phyloP scores from a whole-genome alignment of 2,888 invertebrate species.

The Agrilus mali region DNA sequence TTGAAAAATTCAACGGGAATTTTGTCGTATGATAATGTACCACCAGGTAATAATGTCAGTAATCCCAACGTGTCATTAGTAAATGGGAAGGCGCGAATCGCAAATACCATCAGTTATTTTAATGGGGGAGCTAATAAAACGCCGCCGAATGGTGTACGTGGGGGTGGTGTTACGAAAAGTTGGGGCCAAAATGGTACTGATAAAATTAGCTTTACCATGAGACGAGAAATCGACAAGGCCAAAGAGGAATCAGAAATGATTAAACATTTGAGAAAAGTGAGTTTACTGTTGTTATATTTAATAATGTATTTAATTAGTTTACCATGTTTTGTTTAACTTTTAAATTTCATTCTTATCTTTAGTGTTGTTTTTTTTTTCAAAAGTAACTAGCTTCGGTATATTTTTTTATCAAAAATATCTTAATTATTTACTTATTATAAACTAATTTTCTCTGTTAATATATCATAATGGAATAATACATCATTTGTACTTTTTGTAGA shows the following conservation, averaged over 20 bases:
- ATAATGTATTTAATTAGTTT: neutral
- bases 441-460: slow-evolving; percentile 2
- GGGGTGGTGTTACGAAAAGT: slow-evolving; percentile 43
- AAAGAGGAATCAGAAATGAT: slow-evolving; percentile 79
- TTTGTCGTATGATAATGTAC: slow-evolving; percentile 44
- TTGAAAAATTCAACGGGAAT: slow-evolving; percentile 47
- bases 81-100: slow-evolving; percentile 32
- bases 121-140: slow-evolving; percentile 41
- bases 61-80: slow-evolving; percentile 30
- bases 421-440: neutral
- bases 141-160: slow-evolving; percentile 24
- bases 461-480: no score
- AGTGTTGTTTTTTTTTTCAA: no score
- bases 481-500: slow-evolving; percentile 40
- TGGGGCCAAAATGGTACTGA: slow-evolving; percentile 65
- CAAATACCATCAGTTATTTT: slow-evolving; percentile 45
- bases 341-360: no score
- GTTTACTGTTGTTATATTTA: slow-evolving; percentile 20
- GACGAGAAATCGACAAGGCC: slow-evolving; percentile 82
- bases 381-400: neutral
- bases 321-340: no score
- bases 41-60: slow-evolving; percentile 30
- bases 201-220: slow-evolving; percentile 82
- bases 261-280: slow-evolving; percentile 70
- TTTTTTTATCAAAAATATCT: neutral